Conservation (phyloP, 2,797 vertebrate species). For the Cossypha caffra region DNA sequence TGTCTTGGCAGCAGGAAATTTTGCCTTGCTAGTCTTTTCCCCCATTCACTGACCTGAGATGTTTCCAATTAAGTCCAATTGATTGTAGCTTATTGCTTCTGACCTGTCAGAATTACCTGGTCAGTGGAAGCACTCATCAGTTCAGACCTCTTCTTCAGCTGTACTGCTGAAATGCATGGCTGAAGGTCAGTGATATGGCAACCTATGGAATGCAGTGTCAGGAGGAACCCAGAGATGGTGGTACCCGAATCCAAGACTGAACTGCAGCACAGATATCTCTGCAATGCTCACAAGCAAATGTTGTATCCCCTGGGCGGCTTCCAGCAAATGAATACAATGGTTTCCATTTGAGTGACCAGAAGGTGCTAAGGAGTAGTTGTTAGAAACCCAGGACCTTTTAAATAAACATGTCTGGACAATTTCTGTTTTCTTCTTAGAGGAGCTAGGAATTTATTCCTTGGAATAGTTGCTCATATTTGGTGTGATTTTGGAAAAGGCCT, state of each 20-base stretch:
- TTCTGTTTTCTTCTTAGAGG: neutral
- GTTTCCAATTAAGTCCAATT: neutral
- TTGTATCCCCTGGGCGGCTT: neutral
- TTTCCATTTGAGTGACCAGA: neutral
- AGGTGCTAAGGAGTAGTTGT: neutral
- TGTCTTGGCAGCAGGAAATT: neutral
- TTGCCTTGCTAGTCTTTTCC: neutral
- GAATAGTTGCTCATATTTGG: neutral
- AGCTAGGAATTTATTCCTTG: neutral
- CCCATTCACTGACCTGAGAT: neutral
- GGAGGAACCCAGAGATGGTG: neutral
- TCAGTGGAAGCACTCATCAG: neutral
- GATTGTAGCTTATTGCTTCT: neutral
- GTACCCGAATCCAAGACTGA: neutral
- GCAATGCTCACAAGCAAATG: neutral
- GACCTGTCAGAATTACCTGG: neutral
- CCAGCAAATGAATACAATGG: neutral
- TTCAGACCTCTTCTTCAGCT: neutral
- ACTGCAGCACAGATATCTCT: neutral
- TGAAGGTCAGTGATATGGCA: neutral
- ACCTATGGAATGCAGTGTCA: neutral
- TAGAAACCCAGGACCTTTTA: neutral
- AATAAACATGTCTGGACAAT: neutral
- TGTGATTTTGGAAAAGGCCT: neutral
- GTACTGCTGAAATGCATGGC: fast-evolving